A percentile compares a stretch with the other conserved stretches of the same genome.
Conservation (phyloP, 2,113 vertebrate genomes). For the Chlorocebus sabaeus region DNA sequence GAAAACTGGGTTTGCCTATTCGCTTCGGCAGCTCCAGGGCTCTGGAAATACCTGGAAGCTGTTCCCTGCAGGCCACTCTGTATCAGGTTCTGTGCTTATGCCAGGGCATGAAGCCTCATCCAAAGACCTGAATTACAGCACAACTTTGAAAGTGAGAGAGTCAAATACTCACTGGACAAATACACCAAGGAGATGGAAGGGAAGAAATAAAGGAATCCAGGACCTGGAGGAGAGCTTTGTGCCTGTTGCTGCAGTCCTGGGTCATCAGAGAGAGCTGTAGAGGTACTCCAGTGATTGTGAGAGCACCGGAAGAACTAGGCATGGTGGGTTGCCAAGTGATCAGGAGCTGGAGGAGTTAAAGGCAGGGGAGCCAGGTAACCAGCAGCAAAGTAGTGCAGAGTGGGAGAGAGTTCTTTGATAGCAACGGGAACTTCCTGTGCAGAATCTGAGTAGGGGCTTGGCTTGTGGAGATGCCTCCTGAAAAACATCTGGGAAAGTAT, state of each 20-base stretch:
- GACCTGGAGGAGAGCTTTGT: neutral
- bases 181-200: neutral
- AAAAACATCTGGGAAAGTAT: neutral
- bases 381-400: conserved; percentile 75
- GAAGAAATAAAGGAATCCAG: neutral
- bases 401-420: conserved; percentile 87
- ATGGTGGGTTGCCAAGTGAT: conserved; percentile 41
- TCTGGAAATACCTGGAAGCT: neutral
- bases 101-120: neutral
- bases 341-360: conserved; percentile 73
- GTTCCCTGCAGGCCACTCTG: no score
- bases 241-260: neutral
- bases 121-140: neutral
- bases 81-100: no score
- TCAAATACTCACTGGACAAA: neutral
- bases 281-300: neutral
- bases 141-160: neutral
- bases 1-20: neutral
- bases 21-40: neutral
- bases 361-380: conserved; percentile 21
- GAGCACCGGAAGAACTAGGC: fast-evolving
- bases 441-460: conserved; percentile 79
- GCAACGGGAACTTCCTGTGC: conserved; percentile 87
- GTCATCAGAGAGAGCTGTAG: conserved; percentile 52
- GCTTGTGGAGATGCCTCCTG: neutral